Percentiles rank a stretch among this genome's conserved stretches.
Evolutionary conservation across 2,797 vertebrate species (phyloP).

Genomic region (Macrochelys suwanniensis): DNA sequence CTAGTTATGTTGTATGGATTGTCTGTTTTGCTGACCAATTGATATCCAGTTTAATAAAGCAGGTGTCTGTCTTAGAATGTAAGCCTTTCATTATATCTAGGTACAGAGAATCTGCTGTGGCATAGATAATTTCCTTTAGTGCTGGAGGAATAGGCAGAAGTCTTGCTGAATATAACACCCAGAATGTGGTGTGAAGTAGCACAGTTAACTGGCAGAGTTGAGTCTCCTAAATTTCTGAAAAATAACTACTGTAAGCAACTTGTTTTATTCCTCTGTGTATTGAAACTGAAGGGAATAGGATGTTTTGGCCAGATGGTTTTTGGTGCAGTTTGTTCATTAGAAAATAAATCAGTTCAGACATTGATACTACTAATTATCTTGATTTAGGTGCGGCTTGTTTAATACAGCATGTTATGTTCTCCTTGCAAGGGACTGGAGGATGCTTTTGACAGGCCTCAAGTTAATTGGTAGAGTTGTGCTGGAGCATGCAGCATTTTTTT

Average conservation of each 20-base stretch:
- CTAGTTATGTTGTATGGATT: not conserved
- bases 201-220: not conserved
- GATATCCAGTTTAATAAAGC: not conserved
- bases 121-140: not conserved
- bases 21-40: not conserved
- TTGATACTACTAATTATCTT: not conserved
- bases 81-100: not conserved
- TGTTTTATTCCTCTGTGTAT: not conserved
- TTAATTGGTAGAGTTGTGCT: not conserved
- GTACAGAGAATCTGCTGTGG: not conserved
- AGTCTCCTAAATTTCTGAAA: not conserved
- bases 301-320: not conserved
- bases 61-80: not conserved
- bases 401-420: not conserved
- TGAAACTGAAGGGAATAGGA: not conserved
- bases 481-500: not conserved
- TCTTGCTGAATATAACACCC: not conserved
- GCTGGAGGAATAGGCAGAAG: not conserved
- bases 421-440: not conserved
- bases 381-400: not conserved
- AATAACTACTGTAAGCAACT: not conserved
- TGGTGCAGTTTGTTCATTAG: not conserved
- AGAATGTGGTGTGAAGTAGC: not conserved
- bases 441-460: not conserved
- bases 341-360: not conserved